Evolutionary conservation across 2,888 invertebrate species (phyloP).

Genomic region (Teleiodes luculella): DNA sequence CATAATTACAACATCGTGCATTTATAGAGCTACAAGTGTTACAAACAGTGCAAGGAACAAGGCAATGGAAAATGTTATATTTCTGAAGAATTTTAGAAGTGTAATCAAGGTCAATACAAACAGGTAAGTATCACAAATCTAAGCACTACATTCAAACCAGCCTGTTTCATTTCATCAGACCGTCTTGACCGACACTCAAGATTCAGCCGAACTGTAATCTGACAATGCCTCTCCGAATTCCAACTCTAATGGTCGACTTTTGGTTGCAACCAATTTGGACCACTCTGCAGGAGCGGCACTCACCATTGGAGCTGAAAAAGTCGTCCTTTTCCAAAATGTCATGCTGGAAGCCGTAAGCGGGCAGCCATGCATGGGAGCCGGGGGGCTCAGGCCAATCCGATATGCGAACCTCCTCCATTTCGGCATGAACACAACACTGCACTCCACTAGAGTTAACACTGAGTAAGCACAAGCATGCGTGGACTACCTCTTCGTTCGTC

Average conservation of each 20-base stretch:
- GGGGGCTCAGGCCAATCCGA: conserved; percentile 83
- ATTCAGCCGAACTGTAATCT: conserved; percentile 35
- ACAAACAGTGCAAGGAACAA: neutral
- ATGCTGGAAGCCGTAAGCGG: conserved; percentile 87
- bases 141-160: conserved; percentile 38
- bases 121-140: conserved; percentile 25
- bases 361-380: conserved; percentile 87
- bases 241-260: conserved; percentile 21
- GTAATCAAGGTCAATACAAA: conserved; percentile 15
- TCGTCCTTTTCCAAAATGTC: conserved; percentile 82
- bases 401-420: conserved; percentile 82
- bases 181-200: too few species aligned
- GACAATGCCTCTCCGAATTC: conserved; percentile 32
- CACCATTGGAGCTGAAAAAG: conserved; percentile 82
- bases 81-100: conserved; percentile 3
- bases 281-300: conserved; percentile 49
- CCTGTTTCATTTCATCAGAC: conserved; percentile 30
- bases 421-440: conserved; percentile 72
- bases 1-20: conserved; percentile 31
- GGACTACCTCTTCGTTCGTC: conserved; percentile 72
- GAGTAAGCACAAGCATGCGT: conserved; percentile 67
- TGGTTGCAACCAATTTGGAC: conserved; percentile 1
- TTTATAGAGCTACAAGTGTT: conserved; percentile 6
- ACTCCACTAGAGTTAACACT: conserved; percentile 68
- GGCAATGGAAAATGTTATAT: neutral